Conservation (phyloP, 2,888 invertebrate genomes). For the Mythimna ferrago region DNA sequence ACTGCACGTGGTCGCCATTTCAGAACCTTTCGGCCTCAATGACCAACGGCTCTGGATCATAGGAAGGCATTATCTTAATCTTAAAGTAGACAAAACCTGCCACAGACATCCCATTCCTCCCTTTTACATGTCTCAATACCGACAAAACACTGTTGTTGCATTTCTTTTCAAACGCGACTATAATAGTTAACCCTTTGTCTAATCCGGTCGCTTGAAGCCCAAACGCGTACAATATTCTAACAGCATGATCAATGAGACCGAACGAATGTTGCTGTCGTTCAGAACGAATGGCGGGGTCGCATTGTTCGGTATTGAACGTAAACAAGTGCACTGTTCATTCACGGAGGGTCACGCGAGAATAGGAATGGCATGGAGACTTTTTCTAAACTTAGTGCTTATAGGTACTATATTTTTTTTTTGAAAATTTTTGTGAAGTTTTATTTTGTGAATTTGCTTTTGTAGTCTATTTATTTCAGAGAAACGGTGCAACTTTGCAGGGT, state of each 20-base stretch:
- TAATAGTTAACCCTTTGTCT: slow-evolving; percentile 39
- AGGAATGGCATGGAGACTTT: slow-evolving; percentile 62
- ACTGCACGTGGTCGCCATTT: no score
- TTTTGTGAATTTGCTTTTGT: no score
- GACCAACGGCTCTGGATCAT: no score
- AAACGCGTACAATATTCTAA: slow-evolving; percentile 39
- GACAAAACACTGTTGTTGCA: slow-evolving; percentile 31
- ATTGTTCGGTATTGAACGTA: slow-evolving; percentile 57
- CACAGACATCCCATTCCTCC: not conserved
- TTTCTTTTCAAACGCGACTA: slow-evolving; percentile 33
- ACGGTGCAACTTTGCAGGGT: no score
- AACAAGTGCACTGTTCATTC: slow-evolving; percentile 73
- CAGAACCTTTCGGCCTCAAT: no score
- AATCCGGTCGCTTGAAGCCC: slow-evolving; percentile 24
- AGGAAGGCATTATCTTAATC: no score
- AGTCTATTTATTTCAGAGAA: no score
- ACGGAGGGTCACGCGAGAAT: slow-evolving; percentile 70
- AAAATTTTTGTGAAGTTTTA: not conserved
- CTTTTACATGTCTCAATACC: slow-evolving; percentile 23
- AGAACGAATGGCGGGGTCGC: slow-evolving; percentile 62
- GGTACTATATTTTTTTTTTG: not conserved
- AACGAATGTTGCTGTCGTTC: slow-evolving; percentile 52
- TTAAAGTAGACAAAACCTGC: not conserved
- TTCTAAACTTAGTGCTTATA: not conserved
- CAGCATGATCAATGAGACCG: slow-evolving; percentile 55